phyloP scores from a whole-genome alignment of 1,140 invertebrate genomes.

The Hestina assimilis region DNA sequence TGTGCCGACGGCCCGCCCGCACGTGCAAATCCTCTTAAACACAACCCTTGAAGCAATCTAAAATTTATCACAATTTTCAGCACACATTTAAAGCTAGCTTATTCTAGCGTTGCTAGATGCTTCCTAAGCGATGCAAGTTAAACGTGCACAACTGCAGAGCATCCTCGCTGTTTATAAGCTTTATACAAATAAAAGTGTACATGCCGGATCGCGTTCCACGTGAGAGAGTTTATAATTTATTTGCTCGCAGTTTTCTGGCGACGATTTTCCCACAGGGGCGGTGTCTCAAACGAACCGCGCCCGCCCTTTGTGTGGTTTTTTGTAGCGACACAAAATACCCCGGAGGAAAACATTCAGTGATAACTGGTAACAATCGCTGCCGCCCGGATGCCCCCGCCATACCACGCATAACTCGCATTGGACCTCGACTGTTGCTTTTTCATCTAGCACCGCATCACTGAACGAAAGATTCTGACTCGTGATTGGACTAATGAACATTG shows the following conservation, averaged over 20 bases:
- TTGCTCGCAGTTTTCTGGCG: constrained; percentile 75
- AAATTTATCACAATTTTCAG: constrained; percentile 10
- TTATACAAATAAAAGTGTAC: constrained; percentile 53
- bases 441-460: constrained; percentile 58
- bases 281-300: constrained; percentile 71
- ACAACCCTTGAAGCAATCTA: not conserved
- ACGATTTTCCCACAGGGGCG: constrained; percentile 77
- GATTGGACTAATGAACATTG: constrained; percentile 40
- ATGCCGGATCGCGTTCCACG: constrained; percentile 62
- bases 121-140: constrained; percentile 13
- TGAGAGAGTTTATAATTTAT: constrained; percentile 75
- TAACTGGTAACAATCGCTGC: constrained; percentile 76
- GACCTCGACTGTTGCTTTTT: constrained; percentile 67
- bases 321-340: constrained; percentile 71
- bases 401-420: constrained; percentile 63
- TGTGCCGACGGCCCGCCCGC: constrained; percentile 44
- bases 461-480: constrained; percentile 50
- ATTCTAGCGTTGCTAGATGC: constrained; percentile 17
- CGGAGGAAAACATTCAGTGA: constrained; percentile 76
- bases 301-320: constrained; percentile 77
- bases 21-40: constrained; percentile 38
- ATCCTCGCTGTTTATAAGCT: constrained; percentile 35
- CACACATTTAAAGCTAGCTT: constrained; percentile 15
- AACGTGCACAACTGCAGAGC: constrained; percentile 28
- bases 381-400: constrained; percentile 72